These are phyloP conservation scores for Cyaniris semiargus DNA, from an alignment of 2,888 invertebrate genomes.

Conservation along the genomic window DNA sequence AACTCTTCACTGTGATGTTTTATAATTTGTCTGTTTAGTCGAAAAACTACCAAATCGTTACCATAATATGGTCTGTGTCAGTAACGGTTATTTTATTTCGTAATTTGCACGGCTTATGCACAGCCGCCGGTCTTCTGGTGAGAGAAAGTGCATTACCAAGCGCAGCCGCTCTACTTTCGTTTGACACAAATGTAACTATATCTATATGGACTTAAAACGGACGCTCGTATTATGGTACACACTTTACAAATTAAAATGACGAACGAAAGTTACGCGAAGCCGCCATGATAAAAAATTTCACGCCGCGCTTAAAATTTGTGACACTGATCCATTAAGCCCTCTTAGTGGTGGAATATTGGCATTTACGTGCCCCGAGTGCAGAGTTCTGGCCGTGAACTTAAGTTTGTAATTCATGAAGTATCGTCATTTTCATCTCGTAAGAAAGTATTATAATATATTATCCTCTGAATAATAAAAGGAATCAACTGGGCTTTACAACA, in stretches of 20 bases:
- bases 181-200: slow-evolving; percentile 55
- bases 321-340: slow-evolving; percentile 23
- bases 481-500: not conserved
- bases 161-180: slow-evolving; percentile 67
- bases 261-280: not conserved
- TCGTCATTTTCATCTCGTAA: slow-evolving; percentile 17
- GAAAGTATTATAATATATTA: slow-evolving; percentile 23
- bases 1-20: not conserved
- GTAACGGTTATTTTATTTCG: slow-evolving; percentile 38
- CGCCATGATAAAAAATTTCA: slow-evolving; percentile 12
- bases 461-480: slow-evolving; percentile 10
- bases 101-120: slow-evolving; percentile 62
- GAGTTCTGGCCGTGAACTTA: slow-evolving; percentile 25
- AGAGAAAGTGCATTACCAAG: slow-evolving; percentile 68
- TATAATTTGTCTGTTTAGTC: not conserved
- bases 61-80: slow-evolving; percentile 31
- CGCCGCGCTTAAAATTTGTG: slow-evolving; percentile 17
- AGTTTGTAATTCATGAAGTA: slow-evolving; percentile 23
- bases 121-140: slow-evolving; percentile 57
- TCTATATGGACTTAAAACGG: slow-evolving; percentile 29
- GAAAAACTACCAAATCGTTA: not conserved
- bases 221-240: not conserved
- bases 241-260: not conserved
- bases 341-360: slow-evolving; percentile 28
- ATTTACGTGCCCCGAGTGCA: slow-evolving; percentile 28